Conservation (phyloP, 2,888 invertebrate genomes). For the Caenorhabditis auriculariae region DNA sequence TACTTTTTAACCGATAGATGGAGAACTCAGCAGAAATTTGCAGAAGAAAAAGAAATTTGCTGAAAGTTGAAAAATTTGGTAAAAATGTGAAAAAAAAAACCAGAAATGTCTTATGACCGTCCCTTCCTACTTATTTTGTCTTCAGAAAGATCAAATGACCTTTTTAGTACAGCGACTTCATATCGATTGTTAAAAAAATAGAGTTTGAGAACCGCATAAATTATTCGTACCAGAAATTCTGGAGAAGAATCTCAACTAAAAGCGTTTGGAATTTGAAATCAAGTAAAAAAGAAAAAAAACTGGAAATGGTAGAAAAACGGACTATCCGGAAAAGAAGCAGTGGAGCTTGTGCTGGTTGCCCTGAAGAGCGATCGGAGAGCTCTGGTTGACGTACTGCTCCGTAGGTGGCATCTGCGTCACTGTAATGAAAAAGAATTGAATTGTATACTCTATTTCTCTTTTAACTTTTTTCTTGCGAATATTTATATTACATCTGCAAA, state of each 20-base stretch:
- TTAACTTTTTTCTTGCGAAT: no score
- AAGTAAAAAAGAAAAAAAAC: no score
- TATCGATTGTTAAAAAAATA: neutral
- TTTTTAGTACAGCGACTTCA: no score
- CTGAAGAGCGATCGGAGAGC: constrained; percentile 59
- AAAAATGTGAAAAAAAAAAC: neutral
- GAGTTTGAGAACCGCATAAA: neutral
- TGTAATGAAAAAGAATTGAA: constrained; percentile 15
- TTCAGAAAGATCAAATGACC: no score
- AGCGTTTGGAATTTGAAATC: no score
- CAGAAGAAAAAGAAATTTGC: no score
- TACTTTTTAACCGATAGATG: no score
- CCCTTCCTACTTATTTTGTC: no score
- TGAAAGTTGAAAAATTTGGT: neutral
- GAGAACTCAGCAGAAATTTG: no score
- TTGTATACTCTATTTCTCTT: no score
- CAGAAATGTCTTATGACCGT: neutral
- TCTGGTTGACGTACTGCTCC: constrained; percentile 61
- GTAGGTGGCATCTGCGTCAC: constrained; percentile 41
- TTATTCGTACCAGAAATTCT: neutral
- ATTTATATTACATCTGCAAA: no score
- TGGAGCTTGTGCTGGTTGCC: constrained; percentile 64
- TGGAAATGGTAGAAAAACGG: constrained; percentile 47
- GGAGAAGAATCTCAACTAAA: no score
- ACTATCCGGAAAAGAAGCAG: constrained; percentile 68